Conservation (phyloP, 2,888 invertebrate genomes). For the Doris montereyensis region DNA sequence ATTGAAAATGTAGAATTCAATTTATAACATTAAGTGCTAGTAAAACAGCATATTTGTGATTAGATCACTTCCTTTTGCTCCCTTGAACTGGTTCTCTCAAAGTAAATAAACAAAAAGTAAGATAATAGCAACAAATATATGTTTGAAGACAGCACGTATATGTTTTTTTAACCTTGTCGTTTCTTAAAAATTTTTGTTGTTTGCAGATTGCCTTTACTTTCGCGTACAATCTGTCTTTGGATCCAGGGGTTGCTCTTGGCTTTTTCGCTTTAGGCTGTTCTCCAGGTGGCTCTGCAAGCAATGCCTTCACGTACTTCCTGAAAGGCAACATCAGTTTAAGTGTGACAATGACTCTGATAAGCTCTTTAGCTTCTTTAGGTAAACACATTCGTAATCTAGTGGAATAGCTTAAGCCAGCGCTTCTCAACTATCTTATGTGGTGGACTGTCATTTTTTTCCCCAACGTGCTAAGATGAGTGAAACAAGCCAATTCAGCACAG, state of each 20-base stretch:
- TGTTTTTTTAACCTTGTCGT: neutral
- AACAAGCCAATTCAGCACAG: too few species aligned
- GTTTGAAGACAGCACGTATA: neutral
- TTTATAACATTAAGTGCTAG: too few species aligned
- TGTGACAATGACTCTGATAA: constrained; percentile 94
- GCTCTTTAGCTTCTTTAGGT: constrained; percentile 90
- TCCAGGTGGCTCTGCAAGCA: constrained; percentile 89
- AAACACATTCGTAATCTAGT: too few species aligned
- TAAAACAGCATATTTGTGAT: too few species aligned
- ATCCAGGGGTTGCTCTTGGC: constrained; percentile 71
- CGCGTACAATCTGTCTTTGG: constrained; percentile 51
- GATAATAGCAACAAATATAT: neutral
- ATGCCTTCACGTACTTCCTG: constrained; percentile 94
- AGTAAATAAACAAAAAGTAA: neutral
- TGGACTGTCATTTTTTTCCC: too few species aligned
- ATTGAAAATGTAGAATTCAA: too few species aligned
- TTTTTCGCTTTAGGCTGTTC: constrained; percentile 74
- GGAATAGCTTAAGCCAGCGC: too few species aligned
- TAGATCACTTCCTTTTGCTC: too few species aligned
- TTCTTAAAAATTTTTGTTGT: neutral
- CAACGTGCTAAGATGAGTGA: too few species aligned
- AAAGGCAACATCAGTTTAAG: constrained; percentile 95
- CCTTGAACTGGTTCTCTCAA: too few species aligned
- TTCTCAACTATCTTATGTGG: too few species aligned
- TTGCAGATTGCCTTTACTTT: constrained; percentile 58